Percentiles rank a stretch among this genome's conserved stretches.
Conservation (phyloP, 2,797 vertebrate species). For the Micrastur ruficollis region DNA sequence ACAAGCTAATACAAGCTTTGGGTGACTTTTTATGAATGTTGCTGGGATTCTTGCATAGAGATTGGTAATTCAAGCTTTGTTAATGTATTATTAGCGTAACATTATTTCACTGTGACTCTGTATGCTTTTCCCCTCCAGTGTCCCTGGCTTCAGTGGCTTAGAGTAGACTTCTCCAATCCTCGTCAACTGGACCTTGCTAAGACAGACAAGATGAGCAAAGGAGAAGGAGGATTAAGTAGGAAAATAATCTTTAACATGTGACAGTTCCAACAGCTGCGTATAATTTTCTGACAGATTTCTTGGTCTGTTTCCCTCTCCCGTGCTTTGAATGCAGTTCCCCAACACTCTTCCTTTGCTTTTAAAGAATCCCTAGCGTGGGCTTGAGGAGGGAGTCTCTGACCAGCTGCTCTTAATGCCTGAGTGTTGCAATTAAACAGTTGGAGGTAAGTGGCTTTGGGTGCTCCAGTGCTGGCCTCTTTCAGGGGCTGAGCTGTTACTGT, state of each 20-base stretch:
- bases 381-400: not conserved
- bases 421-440: not conserved
- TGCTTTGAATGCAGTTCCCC: not conserved
- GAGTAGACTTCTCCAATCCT: not conserved
- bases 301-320: not conserved
- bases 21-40: not conserved
- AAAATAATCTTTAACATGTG: not conserved
- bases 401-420: not conserved
- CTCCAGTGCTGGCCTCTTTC: no score
- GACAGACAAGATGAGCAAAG: not conserved
- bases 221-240: not conserved
- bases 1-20: not conserved
- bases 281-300: not conserved
- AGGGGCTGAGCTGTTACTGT: fast-evolving
- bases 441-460: not conserved
- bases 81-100: not conserved
- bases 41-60: not conserved
- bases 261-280: not conserved
- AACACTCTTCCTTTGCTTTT: not conserved
- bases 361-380: not conserved
- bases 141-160: not conserved
- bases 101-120: not conserved
- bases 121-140: not conserved
- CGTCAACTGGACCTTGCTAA: not conserved
- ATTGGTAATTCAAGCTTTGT: not conserved